Base-by-base conservation (phyloP, 2,113 vertebrate species). In the Butastur rufipennis region DNA sequence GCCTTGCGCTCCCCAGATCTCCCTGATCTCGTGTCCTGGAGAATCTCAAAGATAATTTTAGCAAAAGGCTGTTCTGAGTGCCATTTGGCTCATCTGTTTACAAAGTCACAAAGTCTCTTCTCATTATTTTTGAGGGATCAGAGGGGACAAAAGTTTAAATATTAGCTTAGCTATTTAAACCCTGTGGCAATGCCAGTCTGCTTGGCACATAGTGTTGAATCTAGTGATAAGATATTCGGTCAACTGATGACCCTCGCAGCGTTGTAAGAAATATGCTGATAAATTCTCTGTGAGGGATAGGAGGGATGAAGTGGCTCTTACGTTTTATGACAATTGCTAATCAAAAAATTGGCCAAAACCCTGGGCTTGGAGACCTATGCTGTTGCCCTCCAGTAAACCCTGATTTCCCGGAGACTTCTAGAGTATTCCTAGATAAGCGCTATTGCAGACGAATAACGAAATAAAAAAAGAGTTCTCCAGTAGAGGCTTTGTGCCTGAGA, bases 81-180 rank as follows among this genome's bases (percentile, higher is more conserved):
- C 32, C 29, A 4, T 53, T 88, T 81, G 91, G 48, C 83, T 93
- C 63, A 9, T 86, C 96, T 87, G 36, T 92, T 86, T 93, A 66
- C 86, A 78, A 87, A 95, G 88, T 96, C 98, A 90, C 82, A 91
- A 91, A 78, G 94, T 97, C 95, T 96, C 29, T 88, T 95, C 91
- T 96, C 95, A 75, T 93, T 73, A 85, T 96, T 95, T 97, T 84
- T 78, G 73, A 94, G 73, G 90, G 90, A 96, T 90, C 72, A 71
- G 73, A 93, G 90, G 95, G 91, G 78, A 86, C 92, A 93, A 71
- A 95, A 94, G 95, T 93, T 97, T 97, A 98, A 97, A 97, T 93
- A 97, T 98, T 97, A 98, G 87, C 97, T 97, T 79, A 73, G 84
- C 81, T 95, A 84, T 95, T 95, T 92, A 81, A 96, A 86, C 80